Evolutionary conservation across 2,113 vertebrate genomes (phyloP), one percentile per base, ranked within the genome.

Genomic region (Microtus pennsylvanicus): DNA sequence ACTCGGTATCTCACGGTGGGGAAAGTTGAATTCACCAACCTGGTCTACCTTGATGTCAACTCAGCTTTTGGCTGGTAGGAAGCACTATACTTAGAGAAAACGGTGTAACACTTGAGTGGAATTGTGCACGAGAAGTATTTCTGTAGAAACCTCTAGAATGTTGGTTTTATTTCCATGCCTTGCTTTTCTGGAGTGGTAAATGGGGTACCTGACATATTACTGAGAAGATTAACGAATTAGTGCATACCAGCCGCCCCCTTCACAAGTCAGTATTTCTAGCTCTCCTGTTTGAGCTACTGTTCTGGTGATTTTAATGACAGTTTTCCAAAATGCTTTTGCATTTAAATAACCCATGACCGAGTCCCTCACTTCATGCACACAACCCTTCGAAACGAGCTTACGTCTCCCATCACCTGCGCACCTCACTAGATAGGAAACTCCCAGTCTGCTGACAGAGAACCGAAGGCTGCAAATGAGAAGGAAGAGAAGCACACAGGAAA

Each of bases 301-400:
- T 61, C 26, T 61, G 22, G 16, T 74, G 16, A 67, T 63, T 94
- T 92, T 87, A 65, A 91, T n/a, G 58, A 63, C 26, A 75, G 12
- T 75, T 96, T 95, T 63, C 70, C 69, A 83, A 91, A 89, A 75
- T 91, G 35, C 74, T 91, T 95, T 75, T 61, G 58, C 50, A 86
- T 58, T 72, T 86, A 81, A 61, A 78, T 14, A n/a, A 50, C 47
- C 45, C 80, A 9, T 55, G 91, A 91, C 50, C 33, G 61, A 76
- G 42, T 61, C 9, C 28, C 87, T 83, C 72, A 76, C 92, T 91
- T 93, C 94, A 76, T 19, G 17, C 52, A 58, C 58, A 58, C 13
- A 33, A n/a, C 26, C 50, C 72, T 83, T 42, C 1, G 4, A 83
- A 63, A 61, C 9, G 55, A 38, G 9, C 24, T 63, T 30, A 63